Percentiles rank a stretch among this genome's conserved stretches.
phyloP scores from a whole-genome alignment of 2,888 invertebrate genomes.

The Himalopsyche kuldschensis region DNA sequence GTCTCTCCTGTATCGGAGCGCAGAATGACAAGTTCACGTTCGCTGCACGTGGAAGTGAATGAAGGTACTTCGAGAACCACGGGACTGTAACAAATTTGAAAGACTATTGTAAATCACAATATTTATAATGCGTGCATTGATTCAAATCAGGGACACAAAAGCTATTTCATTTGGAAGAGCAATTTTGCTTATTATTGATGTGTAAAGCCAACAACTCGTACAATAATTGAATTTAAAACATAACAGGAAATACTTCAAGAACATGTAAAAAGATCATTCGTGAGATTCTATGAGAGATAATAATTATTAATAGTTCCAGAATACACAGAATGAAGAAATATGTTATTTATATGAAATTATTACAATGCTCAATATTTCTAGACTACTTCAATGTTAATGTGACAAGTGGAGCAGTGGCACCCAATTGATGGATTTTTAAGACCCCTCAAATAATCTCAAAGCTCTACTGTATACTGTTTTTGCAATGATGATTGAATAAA shows the following conservation, averaged over 20 bases:
- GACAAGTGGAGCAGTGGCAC: neutral
- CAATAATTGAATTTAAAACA: too few species aligned
- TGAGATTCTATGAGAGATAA: too few species aligned
- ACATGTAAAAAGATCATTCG: too few species aligned
- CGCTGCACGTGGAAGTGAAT: constrained; percentile 93
- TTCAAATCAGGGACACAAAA: too few species aligned
- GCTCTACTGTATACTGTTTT: neutral
- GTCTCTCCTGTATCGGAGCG: constrained; percentile 97
- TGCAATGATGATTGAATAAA: neutral
- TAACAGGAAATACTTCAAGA: too few species aligned
- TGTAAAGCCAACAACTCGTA: too few species aligned
- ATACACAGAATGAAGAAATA: too few species aligned
- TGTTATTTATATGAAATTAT: too few species aligned
- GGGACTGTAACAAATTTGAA: constrained; percentile 63
- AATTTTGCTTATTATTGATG: neutral
- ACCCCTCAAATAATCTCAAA: neutral
- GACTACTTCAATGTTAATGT: neutral
- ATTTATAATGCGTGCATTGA: neutral
- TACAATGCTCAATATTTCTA: too few species aligned
- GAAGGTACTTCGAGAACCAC: constrained; percentile 96
- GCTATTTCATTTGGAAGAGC: neutral
- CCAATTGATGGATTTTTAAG: neutral
- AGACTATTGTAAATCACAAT: neutral
- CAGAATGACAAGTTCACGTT: constrained; percentile 94
- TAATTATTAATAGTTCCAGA: too few species aligned